Conservation (phyloP, 2,888 invertebrate genomes). For the Willowsia nigromaculata region DNA sequence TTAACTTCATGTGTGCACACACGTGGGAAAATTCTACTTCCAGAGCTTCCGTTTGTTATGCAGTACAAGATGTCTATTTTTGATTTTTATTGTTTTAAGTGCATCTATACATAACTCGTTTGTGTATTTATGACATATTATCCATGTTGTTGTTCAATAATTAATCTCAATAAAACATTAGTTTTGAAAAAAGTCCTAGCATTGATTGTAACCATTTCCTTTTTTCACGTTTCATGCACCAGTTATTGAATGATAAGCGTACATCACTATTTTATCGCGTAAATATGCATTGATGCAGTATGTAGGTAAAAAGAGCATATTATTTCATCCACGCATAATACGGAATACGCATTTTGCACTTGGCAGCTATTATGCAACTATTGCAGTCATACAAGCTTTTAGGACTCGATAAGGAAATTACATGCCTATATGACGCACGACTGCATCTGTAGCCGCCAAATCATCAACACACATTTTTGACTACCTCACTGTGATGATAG, state of each 20-base stretch:
- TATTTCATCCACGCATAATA: no score
- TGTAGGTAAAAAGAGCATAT: no score
- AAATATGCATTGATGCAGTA: no score
- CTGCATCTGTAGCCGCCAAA: neutral
- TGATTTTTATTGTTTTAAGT: no score
- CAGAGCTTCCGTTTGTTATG: conserved; percentile 17
- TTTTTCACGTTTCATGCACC: no score
- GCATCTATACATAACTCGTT: neutral
- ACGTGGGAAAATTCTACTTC: neutral
- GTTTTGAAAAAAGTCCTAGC: no score
- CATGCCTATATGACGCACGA: neutral
- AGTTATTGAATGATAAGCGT: no score
- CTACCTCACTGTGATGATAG: neutral
- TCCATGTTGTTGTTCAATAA: conserved; percentile 11
- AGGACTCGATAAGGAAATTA: conserved; percentile 2
- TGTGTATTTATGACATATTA: neutral
- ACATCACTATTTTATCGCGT: no score
- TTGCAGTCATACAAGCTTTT: no score
- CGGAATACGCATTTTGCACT: no score
- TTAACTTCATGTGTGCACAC: neutral
- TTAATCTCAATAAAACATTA: conserved; percentile 1
- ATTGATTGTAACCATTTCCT: no score
- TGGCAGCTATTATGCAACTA: no score
- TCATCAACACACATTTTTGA: neutral
- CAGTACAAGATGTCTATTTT: neutral